Percentiles rank a stretch among this genome's conserved stretches.
Conservation (phyloP, 2,113 vertebrate species). For the Girardinichthys multiradiatus region DNA sequence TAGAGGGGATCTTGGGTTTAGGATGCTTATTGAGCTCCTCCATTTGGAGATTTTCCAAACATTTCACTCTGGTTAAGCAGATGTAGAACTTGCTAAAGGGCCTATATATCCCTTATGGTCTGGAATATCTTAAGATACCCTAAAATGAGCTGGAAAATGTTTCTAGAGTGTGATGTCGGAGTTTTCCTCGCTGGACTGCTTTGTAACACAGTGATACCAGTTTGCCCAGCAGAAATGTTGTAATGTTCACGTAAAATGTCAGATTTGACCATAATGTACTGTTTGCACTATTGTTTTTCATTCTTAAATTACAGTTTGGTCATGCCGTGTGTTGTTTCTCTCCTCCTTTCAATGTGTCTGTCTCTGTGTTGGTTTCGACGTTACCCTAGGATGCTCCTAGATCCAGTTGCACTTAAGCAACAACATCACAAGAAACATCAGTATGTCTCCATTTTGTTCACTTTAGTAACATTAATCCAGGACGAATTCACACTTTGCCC, state of each 20-base stretch:
- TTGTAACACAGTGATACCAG: not conserved
- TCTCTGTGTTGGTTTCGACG: not conserved
- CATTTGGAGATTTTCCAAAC: not conserved
- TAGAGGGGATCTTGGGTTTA: not conserved
- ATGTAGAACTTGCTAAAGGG: no score
- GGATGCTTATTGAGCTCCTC: not conserved
- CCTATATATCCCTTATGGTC: no score
- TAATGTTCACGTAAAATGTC: conserved; percentile 8
- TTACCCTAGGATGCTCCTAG: not conserved
- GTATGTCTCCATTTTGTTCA: not conserved
- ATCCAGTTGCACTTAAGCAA: not conserved
- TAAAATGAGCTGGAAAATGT: no score
- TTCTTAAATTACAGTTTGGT: conserved; percentile 2
- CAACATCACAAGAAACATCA: not conserved
- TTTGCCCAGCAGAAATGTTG: conserved; percentile 5
- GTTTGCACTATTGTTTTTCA: conserved; percentile 3
- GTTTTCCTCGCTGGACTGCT: no score
- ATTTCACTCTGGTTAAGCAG: no score
- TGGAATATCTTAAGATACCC: no score
- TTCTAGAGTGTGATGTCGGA: no score
- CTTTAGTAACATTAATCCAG: not conserved
- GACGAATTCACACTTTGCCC: not conserved
- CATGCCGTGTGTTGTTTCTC: not conserved
- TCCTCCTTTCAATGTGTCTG: not conserved
- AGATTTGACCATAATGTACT: not conserved